Evolutionary conservation across 1,140 invertebrate genomes (phyloP), one percentile per base, ranked within the genome.

Genomic region (Drosophila suzukii): DNA sequence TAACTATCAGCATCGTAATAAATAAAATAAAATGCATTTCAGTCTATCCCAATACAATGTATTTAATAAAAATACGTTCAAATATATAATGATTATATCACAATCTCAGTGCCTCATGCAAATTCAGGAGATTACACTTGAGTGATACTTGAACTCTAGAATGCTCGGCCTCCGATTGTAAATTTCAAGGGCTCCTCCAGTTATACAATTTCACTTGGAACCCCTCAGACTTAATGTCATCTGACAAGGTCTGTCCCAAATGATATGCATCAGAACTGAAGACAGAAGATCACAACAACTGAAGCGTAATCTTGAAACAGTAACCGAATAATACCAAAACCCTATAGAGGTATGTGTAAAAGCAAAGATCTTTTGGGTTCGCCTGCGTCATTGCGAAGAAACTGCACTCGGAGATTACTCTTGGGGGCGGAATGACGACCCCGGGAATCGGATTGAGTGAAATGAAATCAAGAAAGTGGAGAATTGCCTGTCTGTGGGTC

Each of bases 351-450:
- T 27, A 27, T 20, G 20, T 20, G 20, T 20, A 20, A 20, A 20
- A 20, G n/a, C 44, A 4, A 49, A 47, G 12, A n/a, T 12, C 20
- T 27, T 3, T 13, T 13, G 1, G 62, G 15, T 41, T 30, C 12
- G 44, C 46, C 65, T 65, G 65, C 65, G 65, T 67, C 65, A 67
- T 44, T 68, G 36, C 44, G 7, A 58, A 30, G 17, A 36, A 34
- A 62, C 13, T 63, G 60, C 60, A 63, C 60, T 43, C 55, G 2
- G 7, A 24, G 38, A 43, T 59, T 10, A 24, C 20, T 24, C 30
- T 10, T n/a, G 36, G 39, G 32, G 17, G 8, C 7, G 8, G 61
- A 13, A 34, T 32, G 63, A 20, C 15, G 62, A 70, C 49, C 62
- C 41, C 34, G 32, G 34, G 44, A 49, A 41, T 38, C 6, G 17